Percentiles rank a stretch among this genome's conserved stretches.
These are phyloP conservation scores for Coleophora deauratella DNA, from an alignment of 2,888 invertebrate species.

Conservation along the genomic window DNA sequence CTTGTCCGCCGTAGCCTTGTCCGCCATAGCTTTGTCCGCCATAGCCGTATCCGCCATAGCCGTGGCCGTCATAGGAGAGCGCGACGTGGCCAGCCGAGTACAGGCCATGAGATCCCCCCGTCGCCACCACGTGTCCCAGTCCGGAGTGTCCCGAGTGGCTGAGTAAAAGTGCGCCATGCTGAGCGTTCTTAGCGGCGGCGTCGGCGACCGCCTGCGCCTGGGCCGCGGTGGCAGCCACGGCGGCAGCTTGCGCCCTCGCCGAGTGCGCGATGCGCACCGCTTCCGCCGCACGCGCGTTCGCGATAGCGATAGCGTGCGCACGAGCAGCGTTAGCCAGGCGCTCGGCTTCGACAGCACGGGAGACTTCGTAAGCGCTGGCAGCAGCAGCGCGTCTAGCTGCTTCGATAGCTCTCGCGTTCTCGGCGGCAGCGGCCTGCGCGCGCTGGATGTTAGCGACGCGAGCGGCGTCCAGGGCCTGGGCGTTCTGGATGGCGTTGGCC, in stretches of 20 bases:
- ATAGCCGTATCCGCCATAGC: slow-evolving; percentile 14
- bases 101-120: not conserved
- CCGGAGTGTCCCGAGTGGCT: slow-evolving; percentile 17
- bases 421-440: slow-evolving; percentile 61
- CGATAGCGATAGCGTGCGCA: slow-evolving; percentile 56
- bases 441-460: slow-evolving; percentile 58
- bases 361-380: slow-evolving; percentile 40
- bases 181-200: slow-evolving; percentile 47
- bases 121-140: slow-evolving; percentile 18
- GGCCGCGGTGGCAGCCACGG: slow-evolving; percentile 46
- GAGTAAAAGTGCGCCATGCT: slow-evolving; percentile 45
- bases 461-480: slow-evolving; percentile 56
- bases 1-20: slow-evolving; percentile 16
- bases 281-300: slow-evolving; percentile 58
- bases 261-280: slow-evolving; percentile 60
- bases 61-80: slow-evolving; percentile 12
- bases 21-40: slow-evolving; percentile 18
- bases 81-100: not conserved
- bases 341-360: slow-evolving; percentile 46
- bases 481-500: slow-evolving; percentile 56
- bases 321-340: slow-evolving; percentile 59
- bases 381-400: slow-evolving; percentile 56
- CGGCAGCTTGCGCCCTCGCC: slow-evolving; percentile 44
- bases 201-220: slow-evolving; percentile 55
- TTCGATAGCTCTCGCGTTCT: slow-evolving; percentile 57